These are phyloP conservation scores for Drosophila nasuta DNA, from an alignment of 1,140 invertebrate species.

Conservation along the genomic window DNA sequence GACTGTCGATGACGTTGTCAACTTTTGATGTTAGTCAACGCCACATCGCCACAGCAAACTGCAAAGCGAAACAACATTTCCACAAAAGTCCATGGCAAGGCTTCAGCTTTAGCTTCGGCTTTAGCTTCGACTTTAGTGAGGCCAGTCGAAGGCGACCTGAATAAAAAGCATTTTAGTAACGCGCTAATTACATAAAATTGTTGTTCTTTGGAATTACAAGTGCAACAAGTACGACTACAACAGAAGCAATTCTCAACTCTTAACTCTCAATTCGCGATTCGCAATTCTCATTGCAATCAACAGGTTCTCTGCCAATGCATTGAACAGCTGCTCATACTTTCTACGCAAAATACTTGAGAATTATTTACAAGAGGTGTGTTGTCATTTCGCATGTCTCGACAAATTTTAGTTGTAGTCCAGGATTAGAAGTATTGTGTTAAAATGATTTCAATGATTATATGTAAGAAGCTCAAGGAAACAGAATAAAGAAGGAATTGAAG, in stretches of 20 bases:
- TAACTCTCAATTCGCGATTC: conserved; percentile 6
- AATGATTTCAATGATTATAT: too few relatives aligned
- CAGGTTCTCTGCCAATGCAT: not conserved
- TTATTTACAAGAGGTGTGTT: too few relatives aligned
- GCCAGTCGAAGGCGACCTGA: conserved; percentile 61
- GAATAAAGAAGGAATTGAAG: too few relatives aligned
- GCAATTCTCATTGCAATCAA: conserved; percentile 1
- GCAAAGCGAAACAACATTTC: conserved; percentile 30
- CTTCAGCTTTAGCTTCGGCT: conserved; percentile 11
- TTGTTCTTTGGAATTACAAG: conserved; percentile 59
- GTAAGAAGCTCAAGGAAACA: too few relatives aligned
- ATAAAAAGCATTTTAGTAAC: conserved; percentile 74
- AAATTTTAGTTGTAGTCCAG: too few relatives aligned
- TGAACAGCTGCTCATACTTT: too few relatives aligned
- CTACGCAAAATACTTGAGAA: too few relatives aligned
- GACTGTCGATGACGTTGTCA: conserved; percentile 59
- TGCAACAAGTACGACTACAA: conserved; percentile 18
- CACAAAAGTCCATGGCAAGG: conserved; percentile 40
- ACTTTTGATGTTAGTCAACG: conserved; percentile 48
- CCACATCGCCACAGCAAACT: not conserved
- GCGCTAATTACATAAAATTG: conserved; percentile 77
- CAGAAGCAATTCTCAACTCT: not conserved
- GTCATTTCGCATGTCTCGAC: too few relatives aligned
- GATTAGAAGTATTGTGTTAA: too few relatives aligned
- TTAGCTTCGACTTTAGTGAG: conserved; percentile 5